Percentiles rank a stretch among this genome's conserved stretches.
Conservation (phyloP, 2,888 invertebrate species). For the Eurytoma californica region DNA sequence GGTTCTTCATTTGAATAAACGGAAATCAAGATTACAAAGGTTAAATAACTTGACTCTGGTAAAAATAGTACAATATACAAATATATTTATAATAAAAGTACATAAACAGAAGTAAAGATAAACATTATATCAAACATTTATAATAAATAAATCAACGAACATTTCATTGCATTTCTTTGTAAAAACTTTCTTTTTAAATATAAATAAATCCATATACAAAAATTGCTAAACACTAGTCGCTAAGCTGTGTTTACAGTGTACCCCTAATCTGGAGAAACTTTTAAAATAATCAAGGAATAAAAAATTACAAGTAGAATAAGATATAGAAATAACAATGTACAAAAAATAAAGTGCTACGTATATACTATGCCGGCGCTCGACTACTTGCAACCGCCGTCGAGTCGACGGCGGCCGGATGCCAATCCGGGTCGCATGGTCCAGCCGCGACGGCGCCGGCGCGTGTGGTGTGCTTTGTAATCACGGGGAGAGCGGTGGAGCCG, state of each 20-base stretch:
- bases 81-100: too few species aligned
- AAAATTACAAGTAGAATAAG: neutral
- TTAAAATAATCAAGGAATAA: neutral
- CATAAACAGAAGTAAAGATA: too few species aligned
- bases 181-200: conserved; percentile 60
- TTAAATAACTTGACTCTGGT: too few species aligned
- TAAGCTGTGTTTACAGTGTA: conserved; percentile 28
- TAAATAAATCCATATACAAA: conserved; percentile 63
- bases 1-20: too few species aligned
- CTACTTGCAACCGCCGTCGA: neutral
- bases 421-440: neutral
- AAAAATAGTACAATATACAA: too few species aligned
- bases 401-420: neutral
- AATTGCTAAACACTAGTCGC: conserved; percentile 50
- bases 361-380: too few species aligned
- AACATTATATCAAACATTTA: too few species aligned
- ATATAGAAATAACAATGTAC: conserved; percentile 35
- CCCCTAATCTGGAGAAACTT: conserved; percentile 35
- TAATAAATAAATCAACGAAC: neutral
- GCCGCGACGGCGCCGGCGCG: neutral
- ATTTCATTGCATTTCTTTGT: neutral
- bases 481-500: neutral
- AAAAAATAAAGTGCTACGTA: neutral
- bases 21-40: too few species aligned
- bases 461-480: neutral